A percentile compares a stretch with the other conserved stretches of the same genome.
phyloP scores from a whole-genome alignment of 2,888 invertebrate species.

The Scaeva pyrastri region DNA sequence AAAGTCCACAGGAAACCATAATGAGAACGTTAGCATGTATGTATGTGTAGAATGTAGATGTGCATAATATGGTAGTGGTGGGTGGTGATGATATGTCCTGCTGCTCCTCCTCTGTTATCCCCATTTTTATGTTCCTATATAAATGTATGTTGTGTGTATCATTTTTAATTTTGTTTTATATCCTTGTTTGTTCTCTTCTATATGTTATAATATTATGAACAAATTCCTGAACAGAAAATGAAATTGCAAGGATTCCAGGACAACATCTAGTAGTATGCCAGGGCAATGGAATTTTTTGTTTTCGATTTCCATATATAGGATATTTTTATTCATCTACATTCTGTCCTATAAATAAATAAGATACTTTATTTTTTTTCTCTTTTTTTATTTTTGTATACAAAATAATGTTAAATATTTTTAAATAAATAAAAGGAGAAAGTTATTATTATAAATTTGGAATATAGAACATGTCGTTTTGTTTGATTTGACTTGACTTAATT shows the following conservation, averaged over 20 bases:
- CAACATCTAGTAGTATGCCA: not conserved
- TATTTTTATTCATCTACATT: constrained; percentile 13
- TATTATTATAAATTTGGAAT: constrained; percentile 42
- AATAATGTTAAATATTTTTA: constrained; percentile 55
- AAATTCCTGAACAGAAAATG: constrained; percentile 43
- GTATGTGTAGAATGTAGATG: not conserved
- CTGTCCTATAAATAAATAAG: constrained; percentile 3
- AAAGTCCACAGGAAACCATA: constrained; percentile 2
- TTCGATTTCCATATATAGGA: not conserved
- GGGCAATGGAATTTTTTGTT: constrained; percentile 15
- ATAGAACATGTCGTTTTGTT: constrained; percentile 52
- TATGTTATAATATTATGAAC: constrained; percentile 38
- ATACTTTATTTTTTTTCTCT: not conserved
- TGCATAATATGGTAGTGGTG: no score
- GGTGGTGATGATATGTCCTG: not conserved
- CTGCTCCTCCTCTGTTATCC: not conserved
- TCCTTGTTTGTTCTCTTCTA: not conserved
- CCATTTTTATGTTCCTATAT: not conserved
- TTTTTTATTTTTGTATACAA: not conserved
- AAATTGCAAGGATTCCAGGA: constrained; percentile 47
- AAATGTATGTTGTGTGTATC: no score
- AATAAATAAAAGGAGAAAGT: constrained; percentile 27
- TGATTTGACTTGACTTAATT: constrained; percentile 47
- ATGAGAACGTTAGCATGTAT: constrained; percentile 2
- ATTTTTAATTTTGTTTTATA: constrained; percentile 61